phyloP scores from a whole-genome alignment of 2,888 invertebrate species.

The Subacronicta megacephala region DNA sequence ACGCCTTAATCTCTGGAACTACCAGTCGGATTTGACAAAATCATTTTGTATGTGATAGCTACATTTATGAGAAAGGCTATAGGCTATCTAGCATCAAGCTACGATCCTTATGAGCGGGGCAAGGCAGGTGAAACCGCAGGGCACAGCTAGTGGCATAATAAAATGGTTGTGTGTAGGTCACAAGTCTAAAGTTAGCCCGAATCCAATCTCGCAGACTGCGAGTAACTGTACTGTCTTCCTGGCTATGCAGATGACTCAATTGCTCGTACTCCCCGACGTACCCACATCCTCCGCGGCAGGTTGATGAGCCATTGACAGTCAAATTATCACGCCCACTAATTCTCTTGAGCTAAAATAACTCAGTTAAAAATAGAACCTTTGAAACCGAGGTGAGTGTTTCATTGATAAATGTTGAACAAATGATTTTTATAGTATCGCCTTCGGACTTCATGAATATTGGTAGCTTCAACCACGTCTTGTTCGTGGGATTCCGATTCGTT shows the following conservation, averaged over 20 bases:
- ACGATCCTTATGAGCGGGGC: too few relatives aligned
- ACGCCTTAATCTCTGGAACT: too few relatives aligned
- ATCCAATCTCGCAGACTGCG: constrained; percentile 49
- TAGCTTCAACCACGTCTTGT: too few relatives aligned
- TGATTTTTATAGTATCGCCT: too few relatives aligned
- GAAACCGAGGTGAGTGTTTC: constrained; percentile 10
- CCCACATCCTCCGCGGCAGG: constrained; percentile 45
- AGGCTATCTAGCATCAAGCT: too few relatives aligned
- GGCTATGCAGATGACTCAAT: constrained; percentile 66
- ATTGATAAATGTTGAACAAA: not conserved
- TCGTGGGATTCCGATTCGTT: too few relatives aligned
- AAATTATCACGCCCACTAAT: constrained; percentile 31
- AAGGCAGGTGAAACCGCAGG: too few relatives aligned
- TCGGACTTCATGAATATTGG: too few relatives aligned
- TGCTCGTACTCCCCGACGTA: constrained; percentile 32
- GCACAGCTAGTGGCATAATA: too few relatives aligned
- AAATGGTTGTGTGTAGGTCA: constrained; percentile 48
- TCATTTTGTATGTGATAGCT: too few relatives aligned
- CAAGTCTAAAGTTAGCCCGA: constrained; percentile 24
- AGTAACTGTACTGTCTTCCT: constrained; percentile 62
- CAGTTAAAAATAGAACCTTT: constrained; percentile 31
- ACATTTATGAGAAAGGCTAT: too few relatives aligned
- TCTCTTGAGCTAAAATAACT: constrained; percentile 20
- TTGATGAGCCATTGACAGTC: constrained; percentile 24
- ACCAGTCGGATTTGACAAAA: too few relatives aligned